Evolutionary conservation across 2,113 vertebrate species (phyloP).

Genomic region (Salvelinus fontinalis): DNA sequence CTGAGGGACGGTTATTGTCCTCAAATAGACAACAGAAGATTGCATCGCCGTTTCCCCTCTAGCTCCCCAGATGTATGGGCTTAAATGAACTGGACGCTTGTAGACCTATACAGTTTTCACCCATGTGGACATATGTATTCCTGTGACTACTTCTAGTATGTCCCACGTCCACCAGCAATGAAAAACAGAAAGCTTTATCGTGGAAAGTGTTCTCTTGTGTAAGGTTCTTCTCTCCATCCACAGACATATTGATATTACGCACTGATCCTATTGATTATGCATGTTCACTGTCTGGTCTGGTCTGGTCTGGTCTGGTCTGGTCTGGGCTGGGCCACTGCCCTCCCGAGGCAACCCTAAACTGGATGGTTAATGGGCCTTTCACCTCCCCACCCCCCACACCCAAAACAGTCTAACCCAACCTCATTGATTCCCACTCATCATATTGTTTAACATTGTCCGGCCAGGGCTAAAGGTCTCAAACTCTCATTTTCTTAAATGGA

Average conservation of each 20-base stretch:
- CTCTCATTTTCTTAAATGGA: too few relatives aligned
- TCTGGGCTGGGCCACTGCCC: neutral
- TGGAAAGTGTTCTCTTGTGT: neutral
- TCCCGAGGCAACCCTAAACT: neutral
- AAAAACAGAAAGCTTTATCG: neutral
- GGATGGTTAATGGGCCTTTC: neutral
- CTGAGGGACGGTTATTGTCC: neutral
- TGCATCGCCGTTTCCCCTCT: too few relatives aligned
- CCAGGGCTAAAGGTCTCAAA: too few relatives aligned
- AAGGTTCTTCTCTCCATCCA: neutral
- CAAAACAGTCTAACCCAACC: neutral
- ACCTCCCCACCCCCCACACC: neutral
- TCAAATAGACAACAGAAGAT: neutral
- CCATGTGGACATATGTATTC: too few relatives aligned
- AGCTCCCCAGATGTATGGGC: too few relatives aligned
- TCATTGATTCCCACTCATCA: neutral
- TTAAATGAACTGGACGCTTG: too few relatives aligned
- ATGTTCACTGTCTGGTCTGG: neutral
- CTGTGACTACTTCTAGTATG: neutral
- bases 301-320: neutral
- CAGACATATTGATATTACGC: neutral
- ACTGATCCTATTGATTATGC: neutral
- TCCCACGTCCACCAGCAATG: neutral
- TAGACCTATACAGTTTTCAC: too few relatives aligned
- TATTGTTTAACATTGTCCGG: too few relatives aligned